Base-by-base conservation (phyloP, 1,140 invertebrate species). In the Ridgeia piscesae region DNA sequence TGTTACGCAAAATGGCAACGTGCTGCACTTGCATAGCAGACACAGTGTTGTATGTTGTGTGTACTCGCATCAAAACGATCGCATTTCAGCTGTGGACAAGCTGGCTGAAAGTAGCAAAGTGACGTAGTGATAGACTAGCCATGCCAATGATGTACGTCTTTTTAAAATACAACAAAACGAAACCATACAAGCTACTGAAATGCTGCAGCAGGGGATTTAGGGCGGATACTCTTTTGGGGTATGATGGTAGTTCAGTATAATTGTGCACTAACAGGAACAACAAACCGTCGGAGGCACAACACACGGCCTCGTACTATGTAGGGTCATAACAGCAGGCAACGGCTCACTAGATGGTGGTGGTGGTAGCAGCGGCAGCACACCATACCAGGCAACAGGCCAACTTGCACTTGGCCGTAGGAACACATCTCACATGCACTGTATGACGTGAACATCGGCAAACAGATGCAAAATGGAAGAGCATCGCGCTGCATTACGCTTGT, bases 361-460 rank as follows among this genome's bases (percentile, higher is more conserved):
- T 77, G 58, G 58, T 77, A 77, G 58, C 58, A 77, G 58, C 58
- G 27, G 27, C 58, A 77, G 58, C 58, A 77, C 58, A 77, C 58
- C 58, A 77, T 77, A 77, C 58, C 58, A 77, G 58, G 58, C 58
- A 77, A 77, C 58, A 77, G 58, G 58, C 58, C 58, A 77, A 77
- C 58, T 77, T 77, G 58, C 58, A 77, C 58, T 77, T 77, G 58
- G 58, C 58, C 58, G 11, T 77, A 77, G 58, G 42, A 77, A 77
- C 58, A 77, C 58, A 77, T 77, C 58, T 77, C 58, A 77, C 58
- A 77, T 77, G 58, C 58, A 21, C 58, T 77, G 58, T 77, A 77
- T 77, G 58, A 77, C 0, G 58, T 77, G 58, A 77, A 77, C 58
- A 77, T 77, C 17, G 27, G 58, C 11, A 77, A 77, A 77, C 58